Evolutionary conservation across 2,888 invertebrate species (phyloP), one percentile per base, ranked within the genome.

Genomic region (Cylloceria caligata): DNA sequence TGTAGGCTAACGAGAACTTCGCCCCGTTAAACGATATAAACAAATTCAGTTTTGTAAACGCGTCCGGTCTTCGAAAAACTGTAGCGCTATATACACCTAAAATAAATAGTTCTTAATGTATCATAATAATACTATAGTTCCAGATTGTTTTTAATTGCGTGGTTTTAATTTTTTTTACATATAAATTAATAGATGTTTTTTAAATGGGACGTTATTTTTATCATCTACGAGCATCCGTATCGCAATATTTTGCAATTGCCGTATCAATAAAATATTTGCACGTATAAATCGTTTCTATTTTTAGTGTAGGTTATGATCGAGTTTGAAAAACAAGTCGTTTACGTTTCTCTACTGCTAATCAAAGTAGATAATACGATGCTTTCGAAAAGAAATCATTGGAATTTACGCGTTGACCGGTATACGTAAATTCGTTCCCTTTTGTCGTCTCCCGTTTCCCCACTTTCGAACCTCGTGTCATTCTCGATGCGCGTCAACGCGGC

Each of bases 31-130:
- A 47, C 47, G 30, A 30, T 30, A 72, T 60, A 73, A 73, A 73
- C 73, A 73, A 73, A 64, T 62, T 11, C 47, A 62, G 36, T 73
- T 49, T 62, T 49, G 62, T 39, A 36, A 16, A 34, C 34, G 9
- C 9, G 7, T 24, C 9, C n/a, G n/a, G n/a, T n/a, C n/a, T n/a
- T n/a, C n/a, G n/a, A n/a, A n/a, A n/a, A n/a, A n/a, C n/a, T n/a
- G n/a, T n/a, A n/a, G n/a, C n/a, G n/a, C 9, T 21, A 9, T 49
- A 30, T 55, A 24, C n/a, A 11, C 16, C 13, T 27, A n/a, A 30
- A 57, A 30, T 30, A n/a, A 57, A 30, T 30, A 6, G n/a, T 30
- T 57, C n/a, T 57, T n/a, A 30, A 30, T n/a, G 55, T 57, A 30
- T 30, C 55, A 30, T 4, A 52, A n/a, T n/a, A 42, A 52, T 52